Base-by-base conservation (phyloP, 2,113 vertebrate species). In the Junco hyemalis region DNA sequence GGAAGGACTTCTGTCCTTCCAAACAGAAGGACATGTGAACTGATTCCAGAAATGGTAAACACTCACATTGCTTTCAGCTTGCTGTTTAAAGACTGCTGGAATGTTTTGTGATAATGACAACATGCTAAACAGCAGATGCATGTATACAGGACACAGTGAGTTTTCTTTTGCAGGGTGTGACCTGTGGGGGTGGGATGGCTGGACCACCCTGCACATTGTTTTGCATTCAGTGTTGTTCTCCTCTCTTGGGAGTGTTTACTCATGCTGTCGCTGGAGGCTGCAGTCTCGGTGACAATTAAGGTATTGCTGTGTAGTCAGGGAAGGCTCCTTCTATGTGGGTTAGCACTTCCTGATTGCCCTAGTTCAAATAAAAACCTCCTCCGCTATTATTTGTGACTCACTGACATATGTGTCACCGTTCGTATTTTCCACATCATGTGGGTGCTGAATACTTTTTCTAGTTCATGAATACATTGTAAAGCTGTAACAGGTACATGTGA, bases 341-440 rank as follows among this genome's bases (percentile, higher is more conserved):
- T 90, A 90, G 38, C 16, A 72, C 53, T 94, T 93, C 76, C 79
- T 80, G 29, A 79, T 64, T 92, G 64, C 23, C 59, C 74, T 83
- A 90, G 38, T 90, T 87, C 35, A 89, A 65, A 54, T 86, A 40
- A 86, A 77, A 85, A 80, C 36, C 48, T 92, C 85, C 50, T 69
- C 40, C 5, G 3, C 28, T 77, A 10, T 87, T 93, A 72, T 38
- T 86, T 91, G 29, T 94, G 90, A 94, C 74, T 96, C 94, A 85
- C 14, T 81, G 66, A 86, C 38, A 64, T 48, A 10, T 45, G 66
- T 89, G 76, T 78, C 60, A 73, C 47, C 28, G 26, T 66, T 61
- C 60, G 63, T 71, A 73, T 92, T 94, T 92, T 95, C 88, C 57
- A 48, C 2, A 31, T 88, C 57, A 63, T 53, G 29, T 85, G 42